phyloP scores from a whole-genome alignment of 2,888 invertebrate genomes.

The Suillia variegata region DNA sequence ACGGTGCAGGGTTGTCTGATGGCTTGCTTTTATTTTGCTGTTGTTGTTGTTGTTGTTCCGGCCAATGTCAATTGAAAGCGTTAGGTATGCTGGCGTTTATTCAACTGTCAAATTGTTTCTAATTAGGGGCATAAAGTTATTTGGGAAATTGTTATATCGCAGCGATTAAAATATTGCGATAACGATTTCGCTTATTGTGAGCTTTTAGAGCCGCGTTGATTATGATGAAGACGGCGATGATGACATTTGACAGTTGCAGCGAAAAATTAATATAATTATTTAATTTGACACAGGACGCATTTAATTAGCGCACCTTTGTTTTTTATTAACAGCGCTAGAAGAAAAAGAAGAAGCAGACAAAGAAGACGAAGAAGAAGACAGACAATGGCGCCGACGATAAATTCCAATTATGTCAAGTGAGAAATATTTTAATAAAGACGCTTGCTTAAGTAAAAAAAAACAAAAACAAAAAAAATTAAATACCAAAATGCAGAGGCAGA shows the following conservation, averaged over 20 bases:
- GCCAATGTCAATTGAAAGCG: constrained; percentile 22
- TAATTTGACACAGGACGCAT: constrained; percentile 32
- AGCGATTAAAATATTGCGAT: too few relatives aligned
- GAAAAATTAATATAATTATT: background rate
- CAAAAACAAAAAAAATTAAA: background rate
- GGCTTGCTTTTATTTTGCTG: too few relatives aligned
- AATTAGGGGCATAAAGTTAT: constrained; percentile 42
- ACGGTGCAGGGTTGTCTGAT: too few relatives aligned
- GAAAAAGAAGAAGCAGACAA: too few relatives aligned
- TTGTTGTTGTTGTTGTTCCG: constrained; percentile 24
- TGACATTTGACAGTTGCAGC: too few relatives aligned
- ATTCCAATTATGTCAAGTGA: constrained; percentile 59
- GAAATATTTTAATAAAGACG: constrained; percentile 59
- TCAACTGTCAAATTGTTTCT: constrained; percentile 51
- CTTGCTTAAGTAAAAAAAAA: constrained; percentile 28
- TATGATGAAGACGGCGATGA: too few relatives aligned
- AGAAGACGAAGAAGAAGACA: too few relatives aligned
- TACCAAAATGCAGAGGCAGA: constrained; percentile 16
- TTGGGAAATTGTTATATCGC: constrained; percentile 29
- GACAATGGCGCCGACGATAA: constrained; percentile 39
- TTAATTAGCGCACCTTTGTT: constrained; percentile 33
- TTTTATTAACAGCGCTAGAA: constrained; percentile 19
- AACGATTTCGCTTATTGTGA: too few relatives aligned
- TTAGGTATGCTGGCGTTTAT: constrained; percentile 9
- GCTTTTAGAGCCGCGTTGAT: too few relatives aligned